A percentile compares a stretch with the other conserved stretches of the same genome.
phyloP scores from a whole-genome alignment of 2,888 invertebrate species.

The Morpho deidamia region DNA sequence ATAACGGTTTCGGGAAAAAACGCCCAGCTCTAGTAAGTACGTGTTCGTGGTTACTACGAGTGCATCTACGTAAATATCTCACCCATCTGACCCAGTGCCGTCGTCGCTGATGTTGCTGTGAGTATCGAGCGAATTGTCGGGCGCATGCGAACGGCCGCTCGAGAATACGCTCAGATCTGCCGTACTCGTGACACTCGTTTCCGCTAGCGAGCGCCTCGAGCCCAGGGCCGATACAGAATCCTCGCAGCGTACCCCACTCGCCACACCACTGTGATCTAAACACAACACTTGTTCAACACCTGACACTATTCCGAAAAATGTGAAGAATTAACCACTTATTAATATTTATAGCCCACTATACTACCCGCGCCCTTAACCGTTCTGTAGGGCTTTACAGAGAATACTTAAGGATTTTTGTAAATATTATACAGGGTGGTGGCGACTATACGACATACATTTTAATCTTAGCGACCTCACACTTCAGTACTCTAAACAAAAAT shows the following conservation, averaged over 20 bases:
- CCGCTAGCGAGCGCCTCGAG: constrained; percentile 87
- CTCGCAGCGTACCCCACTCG: constrained; percentile 60
- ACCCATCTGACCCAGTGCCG: constrained; percentile 83
- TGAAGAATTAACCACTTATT: too few species aligned
- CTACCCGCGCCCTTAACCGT: too few species aligned
- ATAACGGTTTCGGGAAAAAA: too few species aligned
- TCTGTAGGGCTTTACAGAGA: too few species aligned
- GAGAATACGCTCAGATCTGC: constrained; percentile 90
- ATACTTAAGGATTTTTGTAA: too few species aligned
- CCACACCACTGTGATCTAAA: constrained; percentile 64
- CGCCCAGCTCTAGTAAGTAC: too few species aligned
- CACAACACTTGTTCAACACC: constrained; percentile 9
- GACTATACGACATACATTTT: too few species aligned
- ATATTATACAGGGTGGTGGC: too few species aligned
- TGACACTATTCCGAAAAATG: too few species aligned
- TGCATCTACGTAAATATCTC: constrained; percentile 56
- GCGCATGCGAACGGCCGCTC: constrained; percentile 84
- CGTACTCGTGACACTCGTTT: constrained; percentile 90
- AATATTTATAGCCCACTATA: too few species aligned
- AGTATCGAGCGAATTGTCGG: constrained; percentile 86
- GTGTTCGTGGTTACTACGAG: background rate
- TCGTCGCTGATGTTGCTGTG: constrained; percentile 88
- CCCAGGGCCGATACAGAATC: constrained; percentile 85
- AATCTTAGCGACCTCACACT: too few species aligned
- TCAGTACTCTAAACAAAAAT: too few species aligned